A percentile compares a stretch with the other conserved stretches of the same genome.
Evolutionary conservation across 1,140 invertebrate genomes (phyloP).

Genomic region (Rhizoglyphus robini): DNA sequence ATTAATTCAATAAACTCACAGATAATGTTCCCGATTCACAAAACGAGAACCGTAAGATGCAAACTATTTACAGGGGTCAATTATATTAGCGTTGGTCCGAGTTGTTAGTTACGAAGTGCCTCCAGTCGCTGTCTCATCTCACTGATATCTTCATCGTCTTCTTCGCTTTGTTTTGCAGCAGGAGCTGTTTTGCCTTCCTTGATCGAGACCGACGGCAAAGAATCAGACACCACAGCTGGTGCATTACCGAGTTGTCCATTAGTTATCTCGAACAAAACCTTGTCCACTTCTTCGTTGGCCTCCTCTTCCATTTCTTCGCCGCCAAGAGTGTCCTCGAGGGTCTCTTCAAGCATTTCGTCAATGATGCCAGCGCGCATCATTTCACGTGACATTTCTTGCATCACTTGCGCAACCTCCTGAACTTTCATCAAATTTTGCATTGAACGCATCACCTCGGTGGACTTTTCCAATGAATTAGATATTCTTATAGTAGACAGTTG

Average conservation of each 20-base stretch:
- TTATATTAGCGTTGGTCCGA: too few species aligned
- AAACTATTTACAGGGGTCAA: too few species aligned
- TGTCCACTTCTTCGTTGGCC: constrained; percentile 81
- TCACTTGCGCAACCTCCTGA: constrained; percentile 83
- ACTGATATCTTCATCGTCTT: constrained; percentile 59
- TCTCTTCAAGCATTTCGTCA: constrained; percentile 98
- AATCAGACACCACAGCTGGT: constrained; percentile 45
- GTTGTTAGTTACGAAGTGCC: constrained; percentile 65
- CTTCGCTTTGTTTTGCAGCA: constrained; percentile 58
- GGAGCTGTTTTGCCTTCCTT: constrained; percentile 31
- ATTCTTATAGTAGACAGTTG: constrained; percentile 81
- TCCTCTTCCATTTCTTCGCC: constrained; percentile 82
- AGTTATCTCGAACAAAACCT: constrained; percentile 90
- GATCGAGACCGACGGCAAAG: constrained; percentile 34
- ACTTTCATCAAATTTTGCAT: constrained; percentile 83
- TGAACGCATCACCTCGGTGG: constrained; percentile 89
- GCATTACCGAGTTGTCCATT: constrained; percentile 68
- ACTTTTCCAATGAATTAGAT: constrained; percentile 76
- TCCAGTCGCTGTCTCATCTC: constrained; percentile 72
- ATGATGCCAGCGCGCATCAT: constrained; percentile 99
- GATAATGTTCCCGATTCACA: too few species aligned
- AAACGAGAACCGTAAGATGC: too few species aligned
- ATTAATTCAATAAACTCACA: too few species aligned
- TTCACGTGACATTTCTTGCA: constrained; percentile 95
- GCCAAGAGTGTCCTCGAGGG: constrained; percentile 64